phyloP scores from a whole-genome alignment of 1,140 invertebrate genomes.

The Daktulosphaira vitifoliae region DNA sequence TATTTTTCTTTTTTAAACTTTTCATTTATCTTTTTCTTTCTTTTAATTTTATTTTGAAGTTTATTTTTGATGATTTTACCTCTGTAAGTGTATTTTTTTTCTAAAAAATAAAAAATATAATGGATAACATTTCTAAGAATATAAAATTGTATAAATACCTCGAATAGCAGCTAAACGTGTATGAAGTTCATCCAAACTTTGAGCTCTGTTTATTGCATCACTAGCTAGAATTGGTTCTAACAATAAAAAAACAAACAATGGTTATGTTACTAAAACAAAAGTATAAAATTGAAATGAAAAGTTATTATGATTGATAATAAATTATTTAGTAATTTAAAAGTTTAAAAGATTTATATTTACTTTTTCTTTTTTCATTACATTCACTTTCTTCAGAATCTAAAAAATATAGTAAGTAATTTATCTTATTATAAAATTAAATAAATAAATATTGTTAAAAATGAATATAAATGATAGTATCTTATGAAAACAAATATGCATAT shows the following conservation, averaged over 20 bases:
- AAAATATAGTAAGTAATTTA: background rate
- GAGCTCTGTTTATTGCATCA: slow-evolving; percentile 11
- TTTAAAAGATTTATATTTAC: no score
- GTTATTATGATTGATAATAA: no score
- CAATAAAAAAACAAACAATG: background rate
- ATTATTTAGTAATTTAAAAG: no score
- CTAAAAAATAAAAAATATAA: slow-evolving; percentile 8
- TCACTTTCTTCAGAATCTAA: slow-evolving; percentile 18
- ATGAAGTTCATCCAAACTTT: slow-evolving; percentile 30
- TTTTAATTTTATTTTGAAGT: slow-evolving; percentile 35
- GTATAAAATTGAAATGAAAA: no score
- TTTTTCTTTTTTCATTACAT: background rate
- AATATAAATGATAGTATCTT: no score
- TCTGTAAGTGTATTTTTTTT: slow-evolving; percentile 31
- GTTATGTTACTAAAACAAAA: no score
- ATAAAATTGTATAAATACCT: slow-evolving; percentile 3
- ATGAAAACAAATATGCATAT: no score
- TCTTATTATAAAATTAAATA: background rate
- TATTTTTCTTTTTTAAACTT: slow-evolving; percentile 29
- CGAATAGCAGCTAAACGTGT: slow-evolving; percentile 14
- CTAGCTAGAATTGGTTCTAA: slow-evolving; percentile 24
- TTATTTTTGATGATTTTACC: slow-evolving; percentile 35
- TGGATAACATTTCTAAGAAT: background rate
- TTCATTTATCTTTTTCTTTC: slow-evolving; percentile 36
- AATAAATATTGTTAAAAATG: background rate